Evolutionary conservation across 2,113 vertebrate genomes (phyloP).

Genomic region (Nyctibius bracteatus): DNA sequence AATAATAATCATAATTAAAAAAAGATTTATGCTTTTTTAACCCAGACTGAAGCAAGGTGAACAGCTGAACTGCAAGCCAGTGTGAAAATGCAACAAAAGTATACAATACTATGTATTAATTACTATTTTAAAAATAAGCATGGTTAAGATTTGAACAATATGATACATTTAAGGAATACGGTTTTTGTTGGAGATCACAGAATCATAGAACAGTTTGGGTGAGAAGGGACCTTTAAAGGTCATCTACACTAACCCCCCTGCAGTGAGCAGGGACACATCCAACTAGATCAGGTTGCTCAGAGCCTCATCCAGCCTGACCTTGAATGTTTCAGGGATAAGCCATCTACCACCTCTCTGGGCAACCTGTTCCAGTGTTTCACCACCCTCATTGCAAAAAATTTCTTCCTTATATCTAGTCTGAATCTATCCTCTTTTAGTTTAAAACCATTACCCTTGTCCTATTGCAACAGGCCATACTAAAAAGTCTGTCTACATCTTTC

Average conservation of each 20-base stretch:
- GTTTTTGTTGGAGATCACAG: neutral
- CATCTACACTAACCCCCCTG: neutral
- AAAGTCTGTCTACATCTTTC: neutral
- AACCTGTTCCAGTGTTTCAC: neutral
- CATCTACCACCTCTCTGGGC: neutral
- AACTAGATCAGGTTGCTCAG: neutral
- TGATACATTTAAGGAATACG: neutral
- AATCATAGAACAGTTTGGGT: neutral
- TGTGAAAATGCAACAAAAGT: neutral
- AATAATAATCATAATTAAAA: neutral
- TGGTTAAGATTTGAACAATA: neutral
- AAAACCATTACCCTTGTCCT: neutral
- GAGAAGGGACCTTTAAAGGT: neutral
- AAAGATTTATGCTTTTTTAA: neutral
- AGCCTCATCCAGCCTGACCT: rapidly evolving
- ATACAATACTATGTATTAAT: neutral
- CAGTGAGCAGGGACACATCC: neutral
- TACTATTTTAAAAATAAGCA: neutral
- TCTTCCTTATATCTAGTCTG: rapidly evolving
- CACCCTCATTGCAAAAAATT: rapidly evolving
- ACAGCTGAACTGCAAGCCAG: neutral
- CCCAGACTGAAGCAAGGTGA: neutral
- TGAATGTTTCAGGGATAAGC: neutral
- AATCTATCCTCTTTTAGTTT: neutral
- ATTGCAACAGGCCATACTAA: rapidly evolving